Conservation (phyloP, 1,140 invertebrate genomes). For the Uloborus diversus region DNA sequence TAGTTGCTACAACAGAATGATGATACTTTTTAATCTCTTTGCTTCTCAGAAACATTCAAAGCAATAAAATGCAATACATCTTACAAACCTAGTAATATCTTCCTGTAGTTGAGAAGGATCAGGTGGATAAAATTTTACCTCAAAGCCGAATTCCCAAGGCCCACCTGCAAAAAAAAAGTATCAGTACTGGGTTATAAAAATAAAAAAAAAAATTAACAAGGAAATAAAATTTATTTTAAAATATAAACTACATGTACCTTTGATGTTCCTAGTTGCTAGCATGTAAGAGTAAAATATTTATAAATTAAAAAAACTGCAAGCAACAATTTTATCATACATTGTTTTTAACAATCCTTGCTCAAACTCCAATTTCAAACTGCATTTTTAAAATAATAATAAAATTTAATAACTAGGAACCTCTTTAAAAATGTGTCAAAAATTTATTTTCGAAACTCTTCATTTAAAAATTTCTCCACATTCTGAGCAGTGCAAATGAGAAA, state of each 20-base stretch:
- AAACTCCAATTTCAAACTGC: too few species aligned
- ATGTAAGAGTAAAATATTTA: not conserved
- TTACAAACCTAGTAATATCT: slow-evolving; percentile 84
- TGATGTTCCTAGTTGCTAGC: not conserved
- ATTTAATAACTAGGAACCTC: too few species aligned
- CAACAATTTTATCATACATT: too few species aligned
- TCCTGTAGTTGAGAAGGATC: slow-evolving; percentile 95
- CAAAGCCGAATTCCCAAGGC: slow-evolving; percentile 93
- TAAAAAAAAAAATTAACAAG: not conserved
- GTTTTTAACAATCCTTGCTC: too few species aligned
- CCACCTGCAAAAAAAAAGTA: slow-evolving; percentile 72
- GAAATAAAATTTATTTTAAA: not conserved
- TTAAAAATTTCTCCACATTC: too few species aligned
- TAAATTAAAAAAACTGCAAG: not conserved
- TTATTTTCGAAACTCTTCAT: too few species aligned
- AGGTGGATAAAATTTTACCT: slow-evolving; percentile 99
- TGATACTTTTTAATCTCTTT: too few species aligned
- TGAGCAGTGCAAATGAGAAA: too few species aligned
- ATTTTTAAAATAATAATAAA: too few species aligned
- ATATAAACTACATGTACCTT: not conserved
- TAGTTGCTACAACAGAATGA: too few species aligned
- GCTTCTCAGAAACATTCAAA: too few species aligned
- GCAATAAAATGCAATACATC: not conserved
- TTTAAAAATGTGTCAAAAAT: too few species aligned
- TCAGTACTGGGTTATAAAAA: not conserved